phyloP scores from a whole-genome alignment of 2,888 invertebrate species.

The Apamea crenata region DNA sequence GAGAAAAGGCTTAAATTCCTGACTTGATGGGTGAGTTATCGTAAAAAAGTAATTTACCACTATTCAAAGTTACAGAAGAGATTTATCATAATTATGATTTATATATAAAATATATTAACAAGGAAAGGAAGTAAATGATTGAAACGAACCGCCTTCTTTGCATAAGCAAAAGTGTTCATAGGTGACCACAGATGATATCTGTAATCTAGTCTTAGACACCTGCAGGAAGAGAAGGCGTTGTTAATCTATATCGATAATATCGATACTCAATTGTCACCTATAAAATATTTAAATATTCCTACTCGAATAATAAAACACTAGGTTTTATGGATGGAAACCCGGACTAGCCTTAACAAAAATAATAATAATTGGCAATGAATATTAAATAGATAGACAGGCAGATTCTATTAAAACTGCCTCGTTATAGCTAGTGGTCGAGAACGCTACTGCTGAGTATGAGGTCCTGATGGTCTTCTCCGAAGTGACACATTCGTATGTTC shows the following conservation, averaged over 20 bases:
- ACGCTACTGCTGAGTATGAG: background rate
- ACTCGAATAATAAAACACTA: no score
- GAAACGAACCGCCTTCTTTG: background rate
- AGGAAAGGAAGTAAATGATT: background rate
- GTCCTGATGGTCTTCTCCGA: no score
- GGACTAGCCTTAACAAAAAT: background rate
- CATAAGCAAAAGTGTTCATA: background rate
- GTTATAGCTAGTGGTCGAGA: no score
- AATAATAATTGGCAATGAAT: constrained; percentile 5
- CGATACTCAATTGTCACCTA: constrained; percentile 22
- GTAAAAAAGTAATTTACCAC: background rate
- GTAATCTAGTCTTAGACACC: background rate
- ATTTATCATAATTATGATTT: background rate
- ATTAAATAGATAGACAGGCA: background rate
- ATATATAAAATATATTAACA: background rate
- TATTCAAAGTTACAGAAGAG: background rate
- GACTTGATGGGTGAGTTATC: background rate
- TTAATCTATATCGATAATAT: constrained; percentile 4
- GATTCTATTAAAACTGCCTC: background rate
- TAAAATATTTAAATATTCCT: constrained; percentile 19
- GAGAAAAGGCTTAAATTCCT: background rate
- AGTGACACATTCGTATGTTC: no score
- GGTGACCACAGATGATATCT: background rate
- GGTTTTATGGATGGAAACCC: background rate
- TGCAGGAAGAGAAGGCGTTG: constrained; percentile 19